phyloP scores from a whole-genome alignment of 2,113 vertebrate genomes.

The Lagopus muta region DNA sequence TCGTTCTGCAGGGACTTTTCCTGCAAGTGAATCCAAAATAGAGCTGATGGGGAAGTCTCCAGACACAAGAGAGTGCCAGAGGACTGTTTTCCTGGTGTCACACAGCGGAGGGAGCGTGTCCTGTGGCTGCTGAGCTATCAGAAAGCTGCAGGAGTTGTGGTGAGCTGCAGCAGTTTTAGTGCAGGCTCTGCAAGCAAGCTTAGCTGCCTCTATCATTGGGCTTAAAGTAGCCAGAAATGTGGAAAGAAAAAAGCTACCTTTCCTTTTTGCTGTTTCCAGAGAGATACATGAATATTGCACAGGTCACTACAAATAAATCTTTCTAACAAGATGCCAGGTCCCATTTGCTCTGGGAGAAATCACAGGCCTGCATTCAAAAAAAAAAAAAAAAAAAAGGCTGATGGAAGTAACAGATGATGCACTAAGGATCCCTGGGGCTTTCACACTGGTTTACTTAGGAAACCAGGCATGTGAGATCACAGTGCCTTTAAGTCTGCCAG shows the following conservation, averaged over 20 bases:
- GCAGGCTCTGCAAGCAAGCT: background rate
- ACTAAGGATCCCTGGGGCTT: conserved; percentile 30
- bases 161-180: background rate
- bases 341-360: conserved; percentile 37
- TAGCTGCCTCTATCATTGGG: background rate
- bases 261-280: background rate
- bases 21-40: background rate
- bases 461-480: conserved; percentile 51
- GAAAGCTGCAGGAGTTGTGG: background rate
- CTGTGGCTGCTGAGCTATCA: background rate
- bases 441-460: conserved; percentile 46
- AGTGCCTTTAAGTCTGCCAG: conserved; percentile 21
- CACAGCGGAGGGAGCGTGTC: background rate
- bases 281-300: background rate
- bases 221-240: conserved; percentile 8
- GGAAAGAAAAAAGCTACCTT: background rate
- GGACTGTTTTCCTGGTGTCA: background rate
- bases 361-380: conserved; percentile 31
- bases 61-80: background rate
- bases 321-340: conserved; percentile 33
- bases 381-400: background rate
- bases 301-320: conserved; percentile 35
- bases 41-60: background rate
- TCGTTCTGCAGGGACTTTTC: background rate
- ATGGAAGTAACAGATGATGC: conserved; percentile 57